These are phyloP conservation scores for Silvanus unidentatus DNA, from an alignment of 2,888 invertebrate genomes.

Conservation along the genomic window DNA sequence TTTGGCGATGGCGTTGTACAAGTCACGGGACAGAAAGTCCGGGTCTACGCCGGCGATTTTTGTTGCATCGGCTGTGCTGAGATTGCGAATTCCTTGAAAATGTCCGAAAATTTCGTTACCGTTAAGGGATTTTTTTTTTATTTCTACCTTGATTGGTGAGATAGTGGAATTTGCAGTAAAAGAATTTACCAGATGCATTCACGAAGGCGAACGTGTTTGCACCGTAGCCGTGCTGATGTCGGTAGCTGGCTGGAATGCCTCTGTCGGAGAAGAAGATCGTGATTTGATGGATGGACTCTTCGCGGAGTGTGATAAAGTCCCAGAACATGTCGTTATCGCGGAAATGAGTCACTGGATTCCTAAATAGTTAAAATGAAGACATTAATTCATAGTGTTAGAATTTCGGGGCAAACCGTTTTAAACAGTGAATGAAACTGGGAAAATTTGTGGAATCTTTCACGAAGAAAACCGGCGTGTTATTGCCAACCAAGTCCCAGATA, in stretches of 20 bases:
- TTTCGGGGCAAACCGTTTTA: constrained; percentile 71
- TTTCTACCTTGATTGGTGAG: constrained; percentile 77
- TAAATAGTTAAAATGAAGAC: constrained; percentile 23
- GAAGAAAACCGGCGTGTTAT: constrained; percentile 90
- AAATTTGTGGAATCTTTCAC: constrained; percentile 84
- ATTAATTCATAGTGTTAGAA: not conserved
- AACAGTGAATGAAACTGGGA: constrained; percentile 92
- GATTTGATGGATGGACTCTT: constrained; percentile 83
- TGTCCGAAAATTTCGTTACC: not conserved
- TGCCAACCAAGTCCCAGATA: constrained; percentile 90
- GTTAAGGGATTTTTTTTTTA: not conserved
- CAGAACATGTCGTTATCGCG: constrained; percentile 94
- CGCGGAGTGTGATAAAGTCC: constrained; percentile 86
- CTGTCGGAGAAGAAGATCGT: constrained; percentile 84
- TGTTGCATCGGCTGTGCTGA: constrained; percentile 62
- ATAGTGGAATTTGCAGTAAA: constrained; percentile 90
- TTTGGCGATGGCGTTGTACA: constrained; percentile 80
- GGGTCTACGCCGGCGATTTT: constrained; percentile 72
- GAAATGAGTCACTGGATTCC: constrained; percentile 87
- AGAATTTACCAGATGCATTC: constrained; percentile 61
- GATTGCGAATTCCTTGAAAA: constrained; percentile 63
- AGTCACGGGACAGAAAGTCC: constrained; percentile 81
- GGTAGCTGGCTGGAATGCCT: constrained; percentile 85
- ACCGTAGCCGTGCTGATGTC: constrained; percentile 75
- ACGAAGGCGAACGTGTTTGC: constrained; percentile 90